A percentile compares a stretch with the other conserved stretches of the same genome.
Evolutionary conservation across 2,113 vertebrate genomes (phyloP).

Genomic region (Phyllostomus discolor): DNA sequence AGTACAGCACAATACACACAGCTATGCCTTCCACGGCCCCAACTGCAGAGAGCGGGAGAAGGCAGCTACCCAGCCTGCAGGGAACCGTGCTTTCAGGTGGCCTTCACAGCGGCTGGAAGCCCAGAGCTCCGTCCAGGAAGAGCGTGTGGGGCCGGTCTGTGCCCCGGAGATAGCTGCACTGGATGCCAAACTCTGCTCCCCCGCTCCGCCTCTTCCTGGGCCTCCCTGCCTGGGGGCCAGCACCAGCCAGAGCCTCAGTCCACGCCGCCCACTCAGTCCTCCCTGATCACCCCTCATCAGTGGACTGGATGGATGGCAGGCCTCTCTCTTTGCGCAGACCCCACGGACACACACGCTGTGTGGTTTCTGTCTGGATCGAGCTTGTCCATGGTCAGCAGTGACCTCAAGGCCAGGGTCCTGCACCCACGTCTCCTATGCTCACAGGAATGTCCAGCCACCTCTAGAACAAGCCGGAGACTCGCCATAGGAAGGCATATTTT

Average conservation of each 20-base stretch:
- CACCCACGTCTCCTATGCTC: neutral
- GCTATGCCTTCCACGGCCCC: constrained; percentile 72
- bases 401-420: neutral
- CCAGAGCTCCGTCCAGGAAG: neutral
- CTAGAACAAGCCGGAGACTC: neutral
- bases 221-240: neutral
- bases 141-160: neutral
- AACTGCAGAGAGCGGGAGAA: constrained; percentile 18
- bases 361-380: neutral
- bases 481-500: constrained; percentile 4
- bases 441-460: neutral
- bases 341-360: neutral
- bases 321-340: neutral
- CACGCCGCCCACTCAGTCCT: neutral
- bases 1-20: constrained; percentile 84
- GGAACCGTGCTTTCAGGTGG: neutral
- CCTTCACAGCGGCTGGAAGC: neutral
- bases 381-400: neutral
- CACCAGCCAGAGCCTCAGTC: neutral
- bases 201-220: neutral
- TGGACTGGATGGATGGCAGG: neutral
- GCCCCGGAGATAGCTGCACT: neutral
- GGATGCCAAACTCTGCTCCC: neutral
- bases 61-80: constrained; percentile 37
- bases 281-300: neutral